These are phyloP conservation scores for Eupithecia dodoneata DNA, from an alignment of 2,888 invertebrate genomes.

Conservation along the genomic window DNA sequence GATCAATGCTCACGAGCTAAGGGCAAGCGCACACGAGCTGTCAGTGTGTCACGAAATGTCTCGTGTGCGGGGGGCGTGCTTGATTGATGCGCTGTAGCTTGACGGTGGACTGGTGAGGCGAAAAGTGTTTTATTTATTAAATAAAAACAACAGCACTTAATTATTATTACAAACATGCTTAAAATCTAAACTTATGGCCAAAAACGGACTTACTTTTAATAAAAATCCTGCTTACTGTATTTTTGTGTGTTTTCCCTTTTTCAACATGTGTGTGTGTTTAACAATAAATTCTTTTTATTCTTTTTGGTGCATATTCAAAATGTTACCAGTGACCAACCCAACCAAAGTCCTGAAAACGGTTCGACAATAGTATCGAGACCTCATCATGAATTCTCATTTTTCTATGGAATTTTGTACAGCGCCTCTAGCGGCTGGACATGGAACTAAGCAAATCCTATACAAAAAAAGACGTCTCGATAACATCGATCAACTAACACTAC, in stretches of 20 bases:
- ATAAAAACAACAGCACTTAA: too few species aligned
- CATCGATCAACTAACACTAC: background rate
- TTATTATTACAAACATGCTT: too few species aligned
- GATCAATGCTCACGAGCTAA: constrained; percentile 37
- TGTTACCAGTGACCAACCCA: background rate
- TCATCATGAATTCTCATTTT: background rate
- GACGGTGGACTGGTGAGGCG: constrained; percentile 21
- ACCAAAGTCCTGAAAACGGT: too few species aligned
- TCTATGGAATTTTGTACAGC: background rate
- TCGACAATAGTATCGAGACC: background rate
- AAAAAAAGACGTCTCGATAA: background rate
- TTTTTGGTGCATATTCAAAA: background rate
- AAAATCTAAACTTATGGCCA: too few species aligned
- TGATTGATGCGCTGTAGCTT: constrained; percentile 37
- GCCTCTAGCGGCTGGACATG: background rate
- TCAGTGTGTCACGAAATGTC: constrained; percentile 36
- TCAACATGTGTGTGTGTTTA: too few species aligned
- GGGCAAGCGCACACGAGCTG: constrained; percentile 32
- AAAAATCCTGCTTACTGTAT: too few species aligned
- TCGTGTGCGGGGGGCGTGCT: constrained; percentile 36
- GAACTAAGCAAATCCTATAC: background rate
- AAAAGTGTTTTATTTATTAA: constrained; percentile 15
- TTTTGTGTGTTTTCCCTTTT: too few species aligned
- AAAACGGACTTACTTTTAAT: too few species aligned
- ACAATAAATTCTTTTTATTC: too few species aligned